phyloP scores from a whole-genome alignment of 2,797 vertebrate species.

The Enteromius afrohamiltoni region DNA sequence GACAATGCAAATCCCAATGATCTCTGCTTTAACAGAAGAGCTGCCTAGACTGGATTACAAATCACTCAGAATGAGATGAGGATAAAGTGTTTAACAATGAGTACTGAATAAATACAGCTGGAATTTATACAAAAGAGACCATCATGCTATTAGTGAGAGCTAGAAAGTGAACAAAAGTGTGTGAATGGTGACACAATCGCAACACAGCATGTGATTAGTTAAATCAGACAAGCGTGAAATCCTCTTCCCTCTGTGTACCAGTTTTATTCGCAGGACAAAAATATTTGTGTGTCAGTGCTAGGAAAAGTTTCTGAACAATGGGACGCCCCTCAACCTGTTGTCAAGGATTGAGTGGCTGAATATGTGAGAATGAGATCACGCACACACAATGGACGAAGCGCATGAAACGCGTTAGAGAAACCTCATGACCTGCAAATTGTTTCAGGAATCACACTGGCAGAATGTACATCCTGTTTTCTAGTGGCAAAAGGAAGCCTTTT shows the following conservation, averaged over 20 bases:
- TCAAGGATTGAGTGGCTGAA: conserved; percentile 18
- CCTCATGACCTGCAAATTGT: neutral
- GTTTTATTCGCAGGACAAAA: conserved; percentile 14
- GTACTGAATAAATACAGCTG: conserved; percentile 9
- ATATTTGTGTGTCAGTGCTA: conserved; percentile 15
- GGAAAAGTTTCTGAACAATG: conserved; percentile 7
- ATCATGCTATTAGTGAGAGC: conserved; percentile 19
- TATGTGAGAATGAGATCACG: conserved; percentile 19
- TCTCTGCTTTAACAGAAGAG: neutral
- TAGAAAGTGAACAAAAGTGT: neutral
- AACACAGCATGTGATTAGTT: conserved; percentile 46
- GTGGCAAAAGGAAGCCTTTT: neutral
- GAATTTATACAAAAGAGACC: conserved; percentile 20
- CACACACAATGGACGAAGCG: conserved; percentile 5
- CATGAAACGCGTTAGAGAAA: conserved; percentile 19
- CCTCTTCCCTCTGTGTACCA: conserved; percentile 53
- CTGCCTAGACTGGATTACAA: conserved; percentile 7
- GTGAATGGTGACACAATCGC: neutral
- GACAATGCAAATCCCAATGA: neutral
- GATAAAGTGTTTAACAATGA: neutral
- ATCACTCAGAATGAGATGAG: neutral
- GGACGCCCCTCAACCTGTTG: neutral
- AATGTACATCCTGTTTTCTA: conserved; percentile 22
- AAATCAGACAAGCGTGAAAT: conserved; percentile 47
- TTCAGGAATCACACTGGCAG: neutral